A percentile compares a stretch with the other conserved stretches of the same genome.
These are phyloP conservation scores for Maconellicoccus hirsutus DNA, from an alignment of 1,140 invertebrate genomes.

Conservation along the genomic window DNA sequence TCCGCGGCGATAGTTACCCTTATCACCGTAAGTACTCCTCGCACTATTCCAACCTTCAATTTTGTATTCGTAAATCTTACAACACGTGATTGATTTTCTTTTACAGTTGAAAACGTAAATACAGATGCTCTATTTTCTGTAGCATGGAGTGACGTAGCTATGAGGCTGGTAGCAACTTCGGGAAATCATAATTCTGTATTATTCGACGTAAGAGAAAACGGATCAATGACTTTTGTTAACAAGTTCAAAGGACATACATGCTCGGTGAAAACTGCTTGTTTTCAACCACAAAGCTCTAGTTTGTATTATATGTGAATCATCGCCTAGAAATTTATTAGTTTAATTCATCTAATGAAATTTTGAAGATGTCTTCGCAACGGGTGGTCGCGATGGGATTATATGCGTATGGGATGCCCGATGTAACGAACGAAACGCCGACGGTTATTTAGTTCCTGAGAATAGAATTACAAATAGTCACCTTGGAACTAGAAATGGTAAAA, in stretches of 20 bases:
- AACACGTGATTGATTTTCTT: not conserved
- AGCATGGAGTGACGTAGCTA: not conserved
- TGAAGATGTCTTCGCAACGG: not conserved
- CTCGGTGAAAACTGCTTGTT: not conserved
- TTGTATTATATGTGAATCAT: not conserved
- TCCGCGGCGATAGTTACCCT: not conserved
- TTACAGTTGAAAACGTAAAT: not conserved
- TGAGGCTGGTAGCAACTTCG: not conserved
- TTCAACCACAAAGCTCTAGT: not conserved
- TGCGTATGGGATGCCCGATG: not conserved
- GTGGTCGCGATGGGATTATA: not conserved
- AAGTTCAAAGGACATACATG: not conserved
- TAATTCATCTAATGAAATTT: not conserved
- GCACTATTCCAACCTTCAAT: not conserved
- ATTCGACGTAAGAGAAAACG: not conserved
- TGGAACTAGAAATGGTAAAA: not conserved
- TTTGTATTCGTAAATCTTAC: not conserved
- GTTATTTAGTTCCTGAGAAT: not conserved
- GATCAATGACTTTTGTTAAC: not conserved
- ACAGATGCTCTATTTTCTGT: not conserved
- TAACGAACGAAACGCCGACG: not conserved
- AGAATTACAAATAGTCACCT: not conserved
- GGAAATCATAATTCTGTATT: not conserved
- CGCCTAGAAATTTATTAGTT: not conserved
- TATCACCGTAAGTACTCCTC: not conserved